Base-by-base conservation (phyloP, 2,888 invertebrate genomes). In the Leptopilina syphax region DNA sequence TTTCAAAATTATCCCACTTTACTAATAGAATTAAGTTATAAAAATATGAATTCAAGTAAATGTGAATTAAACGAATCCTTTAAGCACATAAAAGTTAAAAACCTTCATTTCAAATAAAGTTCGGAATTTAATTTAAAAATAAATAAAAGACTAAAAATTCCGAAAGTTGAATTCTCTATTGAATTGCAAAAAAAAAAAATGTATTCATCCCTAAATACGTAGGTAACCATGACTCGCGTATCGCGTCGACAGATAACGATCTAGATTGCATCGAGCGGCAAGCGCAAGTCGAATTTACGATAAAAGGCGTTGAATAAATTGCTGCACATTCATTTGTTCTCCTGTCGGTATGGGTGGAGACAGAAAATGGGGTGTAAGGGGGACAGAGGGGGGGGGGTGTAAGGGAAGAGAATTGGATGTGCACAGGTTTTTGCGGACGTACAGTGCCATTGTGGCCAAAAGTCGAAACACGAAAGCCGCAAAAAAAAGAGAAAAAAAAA, bases 401-500 rank as follows among this genome's bases (percentile, higher is more conserved):
- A 34, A 34, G 73, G 73, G 73, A 34, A 27, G 73, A 73, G 73
- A 73, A 73, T 73, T 60, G 73, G 34, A 73, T 73, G 57, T 73
- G 73, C 57, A 73, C 10, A 73, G 73, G 73, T 73, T 73, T 34
- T 73, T 57, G 57, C 73, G 57, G 10, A 34, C 57, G 70, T 50
- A 12, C n/a, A 54, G 34, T 54, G 54, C 70, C 34, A 13, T 34
- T 41, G 57, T 70, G 54, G 70, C 57, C 73, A 34, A 73, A 73
- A 73, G 73, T 73, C 73, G 73, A 73, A 73, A 60, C 73, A 50
- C 27, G 73, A 73, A 73, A 57, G 57, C 73, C 73, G 18, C 73
- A 41, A 73, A 73, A 70, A 50, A 50, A 44, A 7, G 8, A 44
- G 44, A 44, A 50, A 50, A 50, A 81, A 82, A 83, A 81, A 82